Evolutionary conservation across 2,113 vertebrate genomes (phyloP), one percentile per base, ranked within the genome.

Genomic region (Zootoca vivipara): DNA sequence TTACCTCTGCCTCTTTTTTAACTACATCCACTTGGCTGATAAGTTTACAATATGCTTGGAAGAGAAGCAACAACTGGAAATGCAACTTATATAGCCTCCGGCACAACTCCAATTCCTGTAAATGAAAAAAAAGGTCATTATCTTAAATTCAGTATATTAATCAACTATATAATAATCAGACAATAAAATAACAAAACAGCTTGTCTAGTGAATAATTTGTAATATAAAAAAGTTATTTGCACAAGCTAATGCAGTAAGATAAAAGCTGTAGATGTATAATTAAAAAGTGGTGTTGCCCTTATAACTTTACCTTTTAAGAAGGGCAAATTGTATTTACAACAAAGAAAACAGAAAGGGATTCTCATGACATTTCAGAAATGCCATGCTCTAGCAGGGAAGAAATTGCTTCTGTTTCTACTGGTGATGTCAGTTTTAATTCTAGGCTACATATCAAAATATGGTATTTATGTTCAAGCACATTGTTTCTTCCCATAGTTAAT

Each of bases 41-140:
- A 90, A 99, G 98, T 95, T 99, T 99, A 93, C 98, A 99, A 92
- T 99, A 99, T 85, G 99, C 98, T 96, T 99, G 99, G 95, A 99
- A 99, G 85, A 99, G 97, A 95, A 99, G 98, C 89, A 99, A 96
- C 95, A 99, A 96, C 95, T 99, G 99, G 93, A 99, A 99, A 96
- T 99, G 99, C 92, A 99, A 93, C 93, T 99, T 99, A 94, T 99
- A 99, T 28, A 99, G 96, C 91, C 99, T 96, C 87, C 99, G 98
- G 93, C 99, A 99, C 88, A 99, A 95, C 95, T 99, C 99, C 97
- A 99, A 95, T 96, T 99, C 99, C 99, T 99, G 85, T 77, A 94
- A 95, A 94, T 0, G 74, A 38, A 94, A 93, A 70, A 87, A 42
- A 81, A 30, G 33, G 62, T 85, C 24, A 67, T 82, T 83, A 91